phyloP scores from a whole-genome alignment of 1,140 invertebrate species.

The Diachasma alloeum region DNA sequence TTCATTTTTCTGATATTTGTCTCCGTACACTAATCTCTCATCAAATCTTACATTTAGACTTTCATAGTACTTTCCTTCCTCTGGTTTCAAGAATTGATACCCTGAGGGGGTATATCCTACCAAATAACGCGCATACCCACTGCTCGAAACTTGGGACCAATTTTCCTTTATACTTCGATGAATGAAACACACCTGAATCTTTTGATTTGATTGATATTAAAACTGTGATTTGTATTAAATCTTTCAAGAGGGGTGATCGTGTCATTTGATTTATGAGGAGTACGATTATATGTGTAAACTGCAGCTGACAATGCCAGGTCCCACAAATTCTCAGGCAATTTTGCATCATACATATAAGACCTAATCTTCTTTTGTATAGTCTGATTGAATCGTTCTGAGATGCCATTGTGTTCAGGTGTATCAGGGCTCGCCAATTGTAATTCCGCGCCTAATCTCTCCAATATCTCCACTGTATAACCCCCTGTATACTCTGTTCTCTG shows the following conservation, averaged over 20 bases:
- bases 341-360: neutral
- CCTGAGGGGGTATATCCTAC: constrained; percentile 12
- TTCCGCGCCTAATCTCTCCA: no score
- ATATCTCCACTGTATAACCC: no score
- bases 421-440: no score
- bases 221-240: constrained; percentile 3
- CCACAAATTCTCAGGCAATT: neutral
- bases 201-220: constrained; percentile 10
- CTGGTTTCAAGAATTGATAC: neutral
- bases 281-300: no score
- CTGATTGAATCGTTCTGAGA: no score
- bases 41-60: no score
- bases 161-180: constrained; percentile 14
- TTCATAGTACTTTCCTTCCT: neutral
- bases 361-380: neutral
- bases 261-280: neutral
- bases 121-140: neutral
- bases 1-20: no score
- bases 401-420: no score
- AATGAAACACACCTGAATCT: constrained; percentile 12
- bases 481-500: no score
- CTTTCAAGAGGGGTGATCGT: neutral
- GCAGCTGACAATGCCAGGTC: neutral
- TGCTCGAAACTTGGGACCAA: constrained; percentile 7
- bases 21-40: no score